These are phyloP conservation scores for Tetanocera ferruginea DNA, from an alignment of 2,888 invertebrate species.

Conservation along the genomic window DNA sequence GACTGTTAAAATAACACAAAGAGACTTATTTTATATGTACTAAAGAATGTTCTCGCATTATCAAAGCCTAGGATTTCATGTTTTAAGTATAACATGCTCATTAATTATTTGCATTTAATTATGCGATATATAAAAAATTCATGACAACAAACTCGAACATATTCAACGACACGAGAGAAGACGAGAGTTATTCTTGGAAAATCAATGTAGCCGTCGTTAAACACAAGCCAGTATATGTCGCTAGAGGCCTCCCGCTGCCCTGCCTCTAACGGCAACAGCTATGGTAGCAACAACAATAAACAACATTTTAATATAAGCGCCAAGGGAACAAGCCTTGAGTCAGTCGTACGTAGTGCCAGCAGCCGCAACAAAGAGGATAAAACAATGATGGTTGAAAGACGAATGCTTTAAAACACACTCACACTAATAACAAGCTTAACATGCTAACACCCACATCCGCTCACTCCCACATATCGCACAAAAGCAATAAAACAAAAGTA, in stretches of 20 bases:
- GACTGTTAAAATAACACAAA: no score
- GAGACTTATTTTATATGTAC: no score
- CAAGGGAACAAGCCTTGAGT: slow-evolving; percentile 1
- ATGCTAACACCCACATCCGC: neutral
- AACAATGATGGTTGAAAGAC: neutral
- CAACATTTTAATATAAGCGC: slow-evolving; percentile 20
- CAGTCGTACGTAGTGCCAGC: neutral
- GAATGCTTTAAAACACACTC: neutral
- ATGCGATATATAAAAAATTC: neutral
- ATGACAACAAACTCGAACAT: neutral
- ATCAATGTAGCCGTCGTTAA: neutral
- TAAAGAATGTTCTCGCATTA: no score
- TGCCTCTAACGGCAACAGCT: slow-evolving; percentile 21
- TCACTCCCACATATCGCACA: neutral
- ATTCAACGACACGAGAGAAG: neutral
- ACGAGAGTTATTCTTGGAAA: no score
- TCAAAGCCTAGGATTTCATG: no score
- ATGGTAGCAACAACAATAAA: slow-evolving; percentile 8
- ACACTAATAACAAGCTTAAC: neutral
- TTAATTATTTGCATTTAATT: slow-evolving; percentile 11
- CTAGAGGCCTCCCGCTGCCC: neutral
- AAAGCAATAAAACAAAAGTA: neutral
- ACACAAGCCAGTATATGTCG: neutral
- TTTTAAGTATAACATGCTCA: neutral
- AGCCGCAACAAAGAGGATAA: neutral